Evolutionary conservation across 2,888 invertebrate genomes (phyloP).

Genomic region (Candidula unifasciata): DNA sequence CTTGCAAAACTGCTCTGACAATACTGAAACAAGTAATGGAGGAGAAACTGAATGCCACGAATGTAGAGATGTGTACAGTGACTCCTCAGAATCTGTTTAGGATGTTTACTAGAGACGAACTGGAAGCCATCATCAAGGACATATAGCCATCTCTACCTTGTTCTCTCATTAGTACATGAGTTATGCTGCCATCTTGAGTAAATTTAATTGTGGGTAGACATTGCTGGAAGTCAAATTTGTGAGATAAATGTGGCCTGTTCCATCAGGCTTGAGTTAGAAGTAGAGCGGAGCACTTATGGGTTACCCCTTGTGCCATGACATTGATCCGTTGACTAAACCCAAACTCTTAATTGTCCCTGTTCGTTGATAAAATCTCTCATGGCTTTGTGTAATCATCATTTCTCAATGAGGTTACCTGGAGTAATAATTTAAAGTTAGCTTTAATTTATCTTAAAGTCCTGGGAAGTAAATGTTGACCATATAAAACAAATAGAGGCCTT

Average conservation of each 20-base stretch:
- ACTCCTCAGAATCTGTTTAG: constrained; percentile 90
- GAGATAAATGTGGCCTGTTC: background rate
- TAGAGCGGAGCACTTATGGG: too few species aligned
- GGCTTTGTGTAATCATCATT: too few species aligned
- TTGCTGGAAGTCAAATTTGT: background rate
- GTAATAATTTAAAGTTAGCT: too few species aligned
- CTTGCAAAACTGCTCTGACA: constrained; percentile 91
- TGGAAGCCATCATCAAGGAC: constrained; percentile 88
- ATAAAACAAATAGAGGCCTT: too few species aligned
- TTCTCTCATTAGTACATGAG: background rate
- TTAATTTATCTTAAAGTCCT: too few species aligned
- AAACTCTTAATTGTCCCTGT: too few species aligned
- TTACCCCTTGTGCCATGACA: too few species aligned
- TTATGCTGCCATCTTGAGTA: background rate
- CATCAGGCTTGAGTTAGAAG: too few species aligned
- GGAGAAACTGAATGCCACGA: constrained; percentile 96
- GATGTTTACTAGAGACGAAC: constrained; percentile 92
- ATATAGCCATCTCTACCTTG: constrained; percentile 59
- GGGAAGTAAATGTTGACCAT: too few species aligned
- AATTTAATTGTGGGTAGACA: background rate
- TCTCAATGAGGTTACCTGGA: too few species aligned
- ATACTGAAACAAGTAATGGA: constrained; percentile 99
- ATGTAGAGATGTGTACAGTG: constrained; percentile 96
- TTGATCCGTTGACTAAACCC: too few species aligned
- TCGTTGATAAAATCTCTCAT: too few species aligned